Base-by-base conservation (phyloP, 2,888 invertebrate species). In the Pedicia rivosa region DNA sequence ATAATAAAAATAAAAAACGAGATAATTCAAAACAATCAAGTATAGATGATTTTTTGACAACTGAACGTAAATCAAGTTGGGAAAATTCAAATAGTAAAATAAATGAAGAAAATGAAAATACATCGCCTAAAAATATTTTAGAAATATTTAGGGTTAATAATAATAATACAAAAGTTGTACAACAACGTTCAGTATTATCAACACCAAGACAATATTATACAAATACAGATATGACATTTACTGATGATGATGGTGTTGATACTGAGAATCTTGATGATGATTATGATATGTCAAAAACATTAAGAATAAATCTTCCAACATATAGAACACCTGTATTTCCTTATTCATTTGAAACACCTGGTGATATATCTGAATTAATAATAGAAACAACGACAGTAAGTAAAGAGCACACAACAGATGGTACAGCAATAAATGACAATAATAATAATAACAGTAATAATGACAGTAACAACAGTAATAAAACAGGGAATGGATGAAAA, bases 301-400 rank as follows among this genome's bases (percentile, higher is more conserved):
- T 35, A 14, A 35, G 26, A 35, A 26, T 35, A 16, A 6, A 72
- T 44, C 50, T 72, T 43, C 72, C 72, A 9, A 72, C 72, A 2
- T 72, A 68, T 48, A 52, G 64, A 19, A 72, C 72, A 14, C 50
- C 53, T 4, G 42, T 39, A 24, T 35, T 31, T 35, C 29, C 35
- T 24, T 26, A 17, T 40, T 8, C 32, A 41, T 16, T 36, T 37
- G 29, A 42, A 13, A 15, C 26, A 16, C 35, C 35, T n/a, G n/a
- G n/a, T n/a, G n/a, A n/a, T n/a, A n/a, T n/a, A n/a, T n/a, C n/a
- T n/a, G n/a, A n/a, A n/a, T n/a, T n/a, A n/a, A n/a, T n/a, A n/a
- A n/a, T n/a, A n/a, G n/a, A n/a, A n/a, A n/a, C n/a, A n/a, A n/a
- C n/a, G n/a, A n/a, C n/a, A n/a, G n/a, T n/a, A n/a, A n/a, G n/a